Conservation (phyloP, 2,113 vertebrate species). For the Sylvietta virens region DNA sequence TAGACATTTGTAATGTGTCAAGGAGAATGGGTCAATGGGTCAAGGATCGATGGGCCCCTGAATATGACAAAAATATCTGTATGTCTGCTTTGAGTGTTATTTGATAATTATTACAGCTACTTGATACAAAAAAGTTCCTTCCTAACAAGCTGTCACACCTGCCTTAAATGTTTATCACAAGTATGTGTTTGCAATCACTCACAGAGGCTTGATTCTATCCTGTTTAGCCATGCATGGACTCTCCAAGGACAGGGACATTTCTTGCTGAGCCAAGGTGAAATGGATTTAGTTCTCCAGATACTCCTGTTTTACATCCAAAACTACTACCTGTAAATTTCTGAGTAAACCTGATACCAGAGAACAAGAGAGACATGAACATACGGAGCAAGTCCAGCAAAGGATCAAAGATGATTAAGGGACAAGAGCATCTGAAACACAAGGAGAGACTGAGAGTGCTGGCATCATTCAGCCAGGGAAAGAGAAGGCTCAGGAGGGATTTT, state of each 20-base stretch:
- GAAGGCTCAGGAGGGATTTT: neutral
- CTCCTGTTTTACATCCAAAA: neutral
- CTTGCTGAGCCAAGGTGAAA: neutral
- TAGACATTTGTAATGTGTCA: rapidly evolving
- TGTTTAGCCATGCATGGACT: neutral
- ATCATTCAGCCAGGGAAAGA: neutral
- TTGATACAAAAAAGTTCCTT: neutral
- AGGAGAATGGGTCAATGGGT: too few relatives aligned
- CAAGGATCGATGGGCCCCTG: neutral
- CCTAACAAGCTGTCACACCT: neutral
- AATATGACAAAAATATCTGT: neutral
- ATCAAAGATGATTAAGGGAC: neutral
- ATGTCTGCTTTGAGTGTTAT: neutral
- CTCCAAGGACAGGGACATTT: neutral
- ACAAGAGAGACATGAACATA: neutral
- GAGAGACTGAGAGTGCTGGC: neutral
- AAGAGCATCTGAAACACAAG: neutral
- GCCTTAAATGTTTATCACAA: neutral
- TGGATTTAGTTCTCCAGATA: neutral
- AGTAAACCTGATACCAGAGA: neutral
- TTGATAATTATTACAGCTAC: neutral
- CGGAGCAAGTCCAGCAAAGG: neutral
- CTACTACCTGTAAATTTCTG: neutral
- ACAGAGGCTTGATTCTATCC: neutral
- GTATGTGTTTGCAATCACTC: neutral